Base-by-base conservation (phyloP, 1,140 invertebrate species). In the Zelostemma sp. region DNA sequence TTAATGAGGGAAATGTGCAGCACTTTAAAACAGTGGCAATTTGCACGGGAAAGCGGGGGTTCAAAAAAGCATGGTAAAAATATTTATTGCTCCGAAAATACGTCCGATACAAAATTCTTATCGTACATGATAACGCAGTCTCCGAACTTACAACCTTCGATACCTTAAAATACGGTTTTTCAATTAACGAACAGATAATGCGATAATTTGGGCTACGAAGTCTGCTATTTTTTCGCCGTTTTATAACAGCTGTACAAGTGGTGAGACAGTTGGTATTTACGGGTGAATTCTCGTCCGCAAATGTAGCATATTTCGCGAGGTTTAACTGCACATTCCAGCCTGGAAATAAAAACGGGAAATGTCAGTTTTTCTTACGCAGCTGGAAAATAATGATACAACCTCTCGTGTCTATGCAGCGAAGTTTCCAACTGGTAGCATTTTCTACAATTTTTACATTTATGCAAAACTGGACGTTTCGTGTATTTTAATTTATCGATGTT, bases 291-390 rank as follows among this genome's bases (percentile, higher is more conserved):
- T 41, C 84, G 83, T 15, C 73, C 72, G 59, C 86, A 88, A 45
- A 77, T 73, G 6, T 77, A 73, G 60, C 86, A 88, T 12, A 59
- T 56, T 51, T 83, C 75, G 31, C 74, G 70, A 1, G 83, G 82
- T 11, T 81, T 76, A 1, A 79, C 73, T 1, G 86, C 86, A 51
- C 87, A 88, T 18, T 84, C n/a, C n/a, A n/a, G n/a, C n/a, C 35
- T 41, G 28, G 40, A 15, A 14, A 21, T 9, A 17, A 43, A 43
- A 43, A 43, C n/a, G 14, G 16, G 14, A 43, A 43, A 43, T 43
- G n/a, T 43, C 14, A 8, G 16, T 14, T 43, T 43, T 6, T 31
- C 28, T n/a, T n/a, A n/a, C n/a, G n/a, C n/a, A n/a, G n/a, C n/a
- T n/a, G 14, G 14, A 14, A 43, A 14, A 43, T 43, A 43, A 5